Evolutionary conservation across 30 jellyfish, hydroid and myxozoan genomes (phyloP).

Genomic region (Hydra vulgaris): DNA sequence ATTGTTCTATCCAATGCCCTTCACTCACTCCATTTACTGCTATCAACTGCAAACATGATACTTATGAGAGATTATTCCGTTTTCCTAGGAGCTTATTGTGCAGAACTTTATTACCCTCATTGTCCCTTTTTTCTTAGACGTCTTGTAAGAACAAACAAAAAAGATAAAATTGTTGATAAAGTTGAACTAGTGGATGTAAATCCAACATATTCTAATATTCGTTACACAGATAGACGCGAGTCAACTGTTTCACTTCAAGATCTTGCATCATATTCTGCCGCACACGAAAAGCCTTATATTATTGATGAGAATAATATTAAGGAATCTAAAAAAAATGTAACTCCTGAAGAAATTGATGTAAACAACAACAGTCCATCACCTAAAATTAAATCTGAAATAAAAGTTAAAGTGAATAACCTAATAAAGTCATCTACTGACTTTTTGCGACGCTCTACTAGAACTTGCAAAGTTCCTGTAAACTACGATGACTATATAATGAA

Average conservation of each 20-base stretch:
- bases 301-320: too few relatives aligned
- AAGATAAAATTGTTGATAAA: conserved; percentile 28
- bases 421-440: too few relatives aligned
- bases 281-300: not conserved
- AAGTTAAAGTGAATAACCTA: too few relatives aligned
- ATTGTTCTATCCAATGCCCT: not conserved
- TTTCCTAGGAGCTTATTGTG: conserved; percentile 13
- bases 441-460: too few relatives aligned
- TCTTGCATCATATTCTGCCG: conserved; percentile 6
- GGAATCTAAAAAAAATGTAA: too few relatives aligned
- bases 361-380: too few relatives aligned
- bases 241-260: conserved; percentile 41
- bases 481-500: too few relatives aligned
- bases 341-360: too few relatives aligned
- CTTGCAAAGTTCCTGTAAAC: too few relatives aligned
- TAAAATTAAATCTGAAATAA: too few relatives aligned
- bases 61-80: conserved; percentile 56
- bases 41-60: conserved; percentile 56
- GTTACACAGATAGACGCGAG: conserved; percentile 64
- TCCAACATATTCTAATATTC: conserved; percentile 43
- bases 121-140: conserved; percentile 40
- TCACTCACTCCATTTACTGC: conserved; percentile 28
- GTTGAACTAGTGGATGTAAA: conserved; percentile 29
- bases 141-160: conserved; percentile 16
- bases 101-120: conserved; percentile 22